phyloP scores from a whole-genome alignment of 2,113 vertebrate species.

The Eleginops maclovinus region DNA sequence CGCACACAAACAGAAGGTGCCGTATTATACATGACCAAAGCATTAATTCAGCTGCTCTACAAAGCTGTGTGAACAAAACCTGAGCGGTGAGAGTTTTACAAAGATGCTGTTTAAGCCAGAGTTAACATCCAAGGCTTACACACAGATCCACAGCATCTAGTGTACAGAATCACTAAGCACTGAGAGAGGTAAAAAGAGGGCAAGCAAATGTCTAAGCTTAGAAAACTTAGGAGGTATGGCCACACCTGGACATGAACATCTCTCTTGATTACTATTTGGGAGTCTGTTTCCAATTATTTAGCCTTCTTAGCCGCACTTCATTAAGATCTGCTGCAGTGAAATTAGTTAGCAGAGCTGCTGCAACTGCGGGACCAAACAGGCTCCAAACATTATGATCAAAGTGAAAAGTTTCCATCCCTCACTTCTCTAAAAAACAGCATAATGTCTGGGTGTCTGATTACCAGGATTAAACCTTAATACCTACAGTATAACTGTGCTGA shows the following conservation, averaged over 20 bases:
- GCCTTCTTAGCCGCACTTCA: background rate
- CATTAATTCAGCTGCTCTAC: background rate
- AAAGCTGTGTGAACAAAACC: background rate
- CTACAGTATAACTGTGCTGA: background rate
- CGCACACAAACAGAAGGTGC: background rate
- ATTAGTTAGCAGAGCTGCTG: slow-evolving; percentile 14
- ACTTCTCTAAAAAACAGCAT: slow-evolving; percentile 10
- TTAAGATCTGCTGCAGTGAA: background rate
- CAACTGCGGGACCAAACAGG: slow-evolving; percentile 8
- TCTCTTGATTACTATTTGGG: slow-evolving; percentile 1
- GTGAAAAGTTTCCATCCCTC: background rate
- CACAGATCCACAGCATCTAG: background rate
- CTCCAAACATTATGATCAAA: slow-evolving; percentile 24
- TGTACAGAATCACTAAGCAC: background rate
- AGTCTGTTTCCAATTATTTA: slow-evolving; percentile 36
- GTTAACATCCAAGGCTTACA: background rate
- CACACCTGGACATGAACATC: background rate
- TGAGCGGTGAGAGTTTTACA: background rate
- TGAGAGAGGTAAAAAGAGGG: background rate
- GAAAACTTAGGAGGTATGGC: background rate
- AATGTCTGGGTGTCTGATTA: slow-evolving; percentile 22
- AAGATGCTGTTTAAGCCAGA: background rate
- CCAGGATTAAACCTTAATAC: slow-evolving; percentile 1
- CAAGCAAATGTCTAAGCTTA: background rate
- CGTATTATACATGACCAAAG: background rate